phyloP scores from a whole-genome alignment of 2,888 invertebrate genomes.

The Microplitis manilae region DNA sequence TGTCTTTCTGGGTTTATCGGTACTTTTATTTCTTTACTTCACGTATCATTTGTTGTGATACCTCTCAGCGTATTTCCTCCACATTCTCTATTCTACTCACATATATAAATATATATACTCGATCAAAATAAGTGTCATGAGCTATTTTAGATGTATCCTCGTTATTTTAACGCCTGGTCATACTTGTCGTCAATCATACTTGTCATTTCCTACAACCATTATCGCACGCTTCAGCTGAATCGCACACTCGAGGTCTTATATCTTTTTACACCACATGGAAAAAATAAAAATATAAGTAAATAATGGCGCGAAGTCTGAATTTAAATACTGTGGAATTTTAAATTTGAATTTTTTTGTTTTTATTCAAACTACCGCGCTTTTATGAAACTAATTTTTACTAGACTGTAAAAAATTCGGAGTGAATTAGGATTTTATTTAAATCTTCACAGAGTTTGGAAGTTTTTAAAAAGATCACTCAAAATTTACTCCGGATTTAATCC shows the following conservation, averaged over 20 bases:
- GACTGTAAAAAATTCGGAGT: too few species aligned
- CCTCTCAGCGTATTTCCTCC: background rate
- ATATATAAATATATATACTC: background rate
- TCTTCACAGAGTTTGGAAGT: too few species aligned
- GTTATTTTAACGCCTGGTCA: background rate
- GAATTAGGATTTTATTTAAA: too few species aligned
- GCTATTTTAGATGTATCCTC: background rate
- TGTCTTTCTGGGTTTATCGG: constrained; percentile 15
- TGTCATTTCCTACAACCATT: background rate
- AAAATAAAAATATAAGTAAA: too few species aligned
- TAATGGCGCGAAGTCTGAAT: too few species aligned
- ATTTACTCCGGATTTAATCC: too few species aligned
- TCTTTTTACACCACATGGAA: background rate
- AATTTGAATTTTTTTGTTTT: too few species aligned
- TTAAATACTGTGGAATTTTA: too few species aligned
- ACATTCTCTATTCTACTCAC: background rate
- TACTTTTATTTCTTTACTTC: too few species aligned
- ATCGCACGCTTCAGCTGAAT: background rate
- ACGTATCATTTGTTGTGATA: background rate
- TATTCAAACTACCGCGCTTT: too few species aligned
- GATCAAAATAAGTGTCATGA: background rate
- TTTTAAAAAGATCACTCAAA: too few species aligned
- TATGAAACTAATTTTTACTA: too few species aligned
- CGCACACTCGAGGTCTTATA: background rate
- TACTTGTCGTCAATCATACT: background rate